Evolutionary conservation across 2,113 vertebrate species (phyloP).

Genomic region (Pluvialis apricaria): DNA sequence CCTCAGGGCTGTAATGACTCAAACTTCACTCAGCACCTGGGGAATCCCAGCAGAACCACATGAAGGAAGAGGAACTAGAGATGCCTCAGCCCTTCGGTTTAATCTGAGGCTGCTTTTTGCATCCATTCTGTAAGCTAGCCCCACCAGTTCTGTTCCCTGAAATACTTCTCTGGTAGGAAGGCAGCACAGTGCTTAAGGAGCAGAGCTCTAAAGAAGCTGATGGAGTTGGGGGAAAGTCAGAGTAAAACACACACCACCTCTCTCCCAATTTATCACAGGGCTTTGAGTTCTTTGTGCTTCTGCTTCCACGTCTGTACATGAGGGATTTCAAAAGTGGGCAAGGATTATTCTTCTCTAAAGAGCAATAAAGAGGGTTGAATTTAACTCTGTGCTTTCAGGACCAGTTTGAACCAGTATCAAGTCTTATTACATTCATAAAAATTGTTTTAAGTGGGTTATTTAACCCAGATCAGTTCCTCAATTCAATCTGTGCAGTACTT

Average conservation of each 20-base stretch:
- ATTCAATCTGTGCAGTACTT: background rate
- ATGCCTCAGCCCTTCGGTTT: background rate
- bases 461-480: background rate
- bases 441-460: background rate
- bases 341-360: background rate
- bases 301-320: background rate
- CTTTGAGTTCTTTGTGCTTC: background rate
- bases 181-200: background rate
- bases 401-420: background rate
- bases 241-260: background rate
- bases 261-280: background rate
- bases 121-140: background rate
- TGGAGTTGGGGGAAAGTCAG: background rate
- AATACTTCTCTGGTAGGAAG: background rate
- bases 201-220: background rate
- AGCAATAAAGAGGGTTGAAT: background rate
- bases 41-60: constrained; percentile 47
- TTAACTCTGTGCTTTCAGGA: background rate
- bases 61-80: constrained; percentile 18
- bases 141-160: constrained; percentile 23
- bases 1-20: constrained; percentile 3
- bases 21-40: background rate
- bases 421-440: background rate
- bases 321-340: background rate
- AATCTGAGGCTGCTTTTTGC: background rate